Evolutionary conservation across 2,888 invertebrate species (phyloP).

Genomic region (Tiphia femorata): DNA sequence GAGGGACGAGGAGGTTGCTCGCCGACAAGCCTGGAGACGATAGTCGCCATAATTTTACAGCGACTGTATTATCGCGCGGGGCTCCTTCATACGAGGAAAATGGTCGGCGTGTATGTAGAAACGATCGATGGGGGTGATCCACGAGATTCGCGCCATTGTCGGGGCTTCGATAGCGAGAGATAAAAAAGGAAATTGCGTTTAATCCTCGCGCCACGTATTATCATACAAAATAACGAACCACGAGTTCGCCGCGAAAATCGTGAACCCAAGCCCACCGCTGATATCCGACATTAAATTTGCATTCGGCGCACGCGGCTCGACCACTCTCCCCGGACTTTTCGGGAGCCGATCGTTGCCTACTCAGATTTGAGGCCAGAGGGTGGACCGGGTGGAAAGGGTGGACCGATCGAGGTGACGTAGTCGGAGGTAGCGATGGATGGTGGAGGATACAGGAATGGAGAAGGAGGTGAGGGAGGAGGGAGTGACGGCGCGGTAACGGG

Average conservation of each 20-base stretch:
- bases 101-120: conserved; percentile 14
- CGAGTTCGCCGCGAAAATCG: background rate
- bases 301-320: conserved; percentile 50
- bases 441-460: conserved; percentile 1
- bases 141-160: background rate
- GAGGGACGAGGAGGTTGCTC: too few species aligned
- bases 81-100: conserved; percentile 31
- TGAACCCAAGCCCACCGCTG: conserved; percentile 30
- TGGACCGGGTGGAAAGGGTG: conserved; percentile 2
- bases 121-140: conserved; percentile 38
- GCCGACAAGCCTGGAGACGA: conserved; percentile 21
- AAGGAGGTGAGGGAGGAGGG: conserved; percentile 19
- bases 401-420: conserved; percentile 11
- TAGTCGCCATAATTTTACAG: conserved; percentile 53
- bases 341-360: conserved; percentile 47
- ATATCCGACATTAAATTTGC: conserved; percentile 61
- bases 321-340: conserved; percentile 38
- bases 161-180: background rate
- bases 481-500: background rate
- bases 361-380: conserved; percentile 52
- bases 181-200: background rate
- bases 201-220: background rate
- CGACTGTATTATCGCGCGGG: conserved; percentile 59
- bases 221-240: background rate
- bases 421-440: conserved; percentile 5